Percentiles rank a stretch among this genome's conserved stretches.
Conservation (phyloP, 2,113 vertebrate species). For the Corynorhinus townsendii region DNA sequence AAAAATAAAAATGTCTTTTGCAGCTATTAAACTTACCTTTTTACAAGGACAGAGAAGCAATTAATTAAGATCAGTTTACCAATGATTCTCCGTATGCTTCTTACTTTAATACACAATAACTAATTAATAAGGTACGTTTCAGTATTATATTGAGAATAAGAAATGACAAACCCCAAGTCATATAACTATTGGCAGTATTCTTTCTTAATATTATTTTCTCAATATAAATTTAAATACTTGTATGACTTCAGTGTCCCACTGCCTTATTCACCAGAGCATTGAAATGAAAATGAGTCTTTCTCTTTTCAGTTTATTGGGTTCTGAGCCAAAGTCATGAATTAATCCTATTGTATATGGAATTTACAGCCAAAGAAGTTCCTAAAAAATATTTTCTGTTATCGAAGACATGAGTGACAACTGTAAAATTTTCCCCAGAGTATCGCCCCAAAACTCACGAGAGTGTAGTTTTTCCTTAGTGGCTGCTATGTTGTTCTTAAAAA, state of each 20-base stretch:
- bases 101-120: background rate
- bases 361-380: constrained; percentile 36
- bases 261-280: background rate
- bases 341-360: constrained; percentile 35
- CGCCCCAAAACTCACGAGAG: constrained; percentile 35
- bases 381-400: constrained; percentile 45
- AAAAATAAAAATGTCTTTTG: background rate
- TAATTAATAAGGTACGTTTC: background rate
- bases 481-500: constrained; percentile 39
- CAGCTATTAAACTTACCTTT: background rate
- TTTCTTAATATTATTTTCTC: constrained; percentile 36
- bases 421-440: constrained; percentile 50
- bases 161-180: background rate
- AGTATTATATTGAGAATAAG: background rate
- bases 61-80: background rate
- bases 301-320: constrained; percentile 43
- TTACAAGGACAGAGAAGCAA: background rate
- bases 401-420: constrained; percentile 17
- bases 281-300: constrained; percentile 57
- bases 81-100: constrained; percentile 10
- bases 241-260: background rate
- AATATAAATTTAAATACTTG: background rate
- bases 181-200: background rate
- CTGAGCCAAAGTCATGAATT: constrained; percentile 48
- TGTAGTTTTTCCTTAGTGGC: constrained; percentile 11